Percentiles rank a stretch among this genome's conserved stretches.
Conservation (phyloP, 2,888 invertebrate genomes). For the Ommatoiulus sabulosus region DNA sequence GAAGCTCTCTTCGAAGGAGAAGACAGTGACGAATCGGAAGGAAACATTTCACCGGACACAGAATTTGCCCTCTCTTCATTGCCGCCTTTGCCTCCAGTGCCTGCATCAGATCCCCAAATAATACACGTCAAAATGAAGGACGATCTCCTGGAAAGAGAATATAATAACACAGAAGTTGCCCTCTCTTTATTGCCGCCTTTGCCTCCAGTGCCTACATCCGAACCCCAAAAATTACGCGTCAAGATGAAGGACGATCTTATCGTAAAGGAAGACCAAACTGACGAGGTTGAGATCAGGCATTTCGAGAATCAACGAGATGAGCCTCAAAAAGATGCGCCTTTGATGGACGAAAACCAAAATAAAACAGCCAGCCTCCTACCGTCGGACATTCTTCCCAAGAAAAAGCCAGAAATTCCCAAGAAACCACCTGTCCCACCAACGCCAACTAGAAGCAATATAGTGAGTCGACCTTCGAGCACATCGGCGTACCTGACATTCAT, state of each 20-base stretch:
- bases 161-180: neutral
- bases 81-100: neutral
- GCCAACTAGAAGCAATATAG: neutral
- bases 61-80: neutral
- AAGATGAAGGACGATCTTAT: neutral
- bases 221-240: neutral
- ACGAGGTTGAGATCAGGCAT: neutral
- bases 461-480: neutral
- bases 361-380: too few relatives aligned
- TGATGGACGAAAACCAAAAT: neutral
- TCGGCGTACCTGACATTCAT: neutral
- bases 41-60: neutral
- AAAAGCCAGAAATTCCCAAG: constrained; percentile 13
- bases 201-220: neutral
- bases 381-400: neutral
- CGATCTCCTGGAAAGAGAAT: neutral
- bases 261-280: neutral
- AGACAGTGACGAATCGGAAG: neutral
- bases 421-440: neutral
- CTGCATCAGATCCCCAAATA: neutral
- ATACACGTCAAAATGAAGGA: neutral
- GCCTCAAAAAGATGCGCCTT: neutral
- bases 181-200: neutral
- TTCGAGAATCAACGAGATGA: too few relatives aligned
- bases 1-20: neutral